Evolutionary conservation across 2,797 vertebrate species (phyloP).

Genomic region (Pseudotriccus pelzelni): DNA sequence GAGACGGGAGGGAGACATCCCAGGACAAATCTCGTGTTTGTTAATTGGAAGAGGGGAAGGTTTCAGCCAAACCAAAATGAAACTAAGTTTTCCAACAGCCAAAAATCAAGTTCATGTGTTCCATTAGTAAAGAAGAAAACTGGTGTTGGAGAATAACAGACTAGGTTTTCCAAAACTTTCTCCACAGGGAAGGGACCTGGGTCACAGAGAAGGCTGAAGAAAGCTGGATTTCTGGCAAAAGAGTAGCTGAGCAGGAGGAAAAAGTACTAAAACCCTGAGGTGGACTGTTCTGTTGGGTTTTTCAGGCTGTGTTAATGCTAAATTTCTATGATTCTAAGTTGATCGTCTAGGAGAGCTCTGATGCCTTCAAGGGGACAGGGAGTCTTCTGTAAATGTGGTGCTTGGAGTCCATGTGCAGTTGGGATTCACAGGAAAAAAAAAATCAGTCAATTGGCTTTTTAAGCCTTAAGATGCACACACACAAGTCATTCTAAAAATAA

Average conservation of each 20-base stretch:
- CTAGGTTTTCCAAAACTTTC: slow-evolving; percentile 33
- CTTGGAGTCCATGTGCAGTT: not conserved
- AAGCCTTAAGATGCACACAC: not conserved
- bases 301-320: not conserved
- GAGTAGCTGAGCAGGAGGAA: not conserved
- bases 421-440: not conserved
- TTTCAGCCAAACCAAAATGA: slow-evolving; percentile 50
- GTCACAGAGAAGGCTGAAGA: not conserved
- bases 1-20: slow-evolving; percentile 28
- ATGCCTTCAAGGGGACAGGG: not conserved
- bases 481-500: not conserved
- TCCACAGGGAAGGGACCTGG: not conserved
- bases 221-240: slow-evolving; percentile 31
- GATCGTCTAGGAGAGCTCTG: not conserved
- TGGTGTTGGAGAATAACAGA: not conserved
- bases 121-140: not conserved
- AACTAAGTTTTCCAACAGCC: slow-evolving; percentile 52
- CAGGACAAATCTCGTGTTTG: not conserved
- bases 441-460: not conserved
- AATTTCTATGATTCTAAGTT: not conserved
- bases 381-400: not conserved
- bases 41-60: not conserved
- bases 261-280: not conserved
- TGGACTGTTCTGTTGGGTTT: not conserved
- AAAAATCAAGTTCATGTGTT: not conserved